Evolutionary conservation across 2,113 vertebrate species (phyloP).

Genomic region (Caranx melampygus): DNA sequence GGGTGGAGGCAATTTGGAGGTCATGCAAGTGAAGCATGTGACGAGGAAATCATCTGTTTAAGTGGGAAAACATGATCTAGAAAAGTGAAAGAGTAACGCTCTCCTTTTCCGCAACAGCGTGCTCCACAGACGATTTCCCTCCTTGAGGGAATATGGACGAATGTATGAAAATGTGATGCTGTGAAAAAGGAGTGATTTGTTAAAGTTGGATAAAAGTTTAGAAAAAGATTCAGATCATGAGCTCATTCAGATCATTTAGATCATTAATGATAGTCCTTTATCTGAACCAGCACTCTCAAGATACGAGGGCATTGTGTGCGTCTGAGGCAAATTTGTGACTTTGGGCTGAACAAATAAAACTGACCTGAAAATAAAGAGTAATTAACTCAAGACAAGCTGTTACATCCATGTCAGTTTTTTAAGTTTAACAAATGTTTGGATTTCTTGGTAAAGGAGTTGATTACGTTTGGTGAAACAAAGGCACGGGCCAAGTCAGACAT

Average conservation of each 20-base stretch:
- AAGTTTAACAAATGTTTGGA: not conserved
- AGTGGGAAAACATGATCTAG: constrained; percentile 14
- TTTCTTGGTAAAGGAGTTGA: not conserved
- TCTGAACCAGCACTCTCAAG: no score
- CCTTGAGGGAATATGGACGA: not conserved
- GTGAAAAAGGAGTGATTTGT: no score
- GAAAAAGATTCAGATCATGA: no score
- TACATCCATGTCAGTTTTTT: not conserved
- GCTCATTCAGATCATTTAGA: no score
- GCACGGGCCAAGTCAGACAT: not conserved
- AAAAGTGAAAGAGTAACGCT: not conserved
- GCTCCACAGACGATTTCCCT: not conserved
- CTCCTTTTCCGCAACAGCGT: not conserved
- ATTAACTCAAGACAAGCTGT: not conserved
- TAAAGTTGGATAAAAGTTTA: no score
- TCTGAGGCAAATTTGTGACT: not conserved
- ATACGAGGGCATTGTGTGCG: not conserved
- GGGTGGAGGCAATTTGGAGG: not conserved
- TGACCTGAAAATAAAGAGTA: not conserved
- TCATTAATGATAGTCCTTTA: no score
- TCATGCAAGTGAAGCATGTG: not conserved
- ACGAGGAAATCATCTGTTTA: not conserved
- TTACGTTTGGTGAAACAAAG: constrained; percentile 8
- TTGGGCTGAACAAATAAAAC: not conserved
- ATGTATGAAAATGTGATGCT: no score